A percentile compares a stretch with the other conserved stretches of the same genome.
These are phyloP conservation scores for Polyploca ridens DNA, from an alignment of 2,888 invertebrate genomes.

Conservation along the genomic window DNA sequence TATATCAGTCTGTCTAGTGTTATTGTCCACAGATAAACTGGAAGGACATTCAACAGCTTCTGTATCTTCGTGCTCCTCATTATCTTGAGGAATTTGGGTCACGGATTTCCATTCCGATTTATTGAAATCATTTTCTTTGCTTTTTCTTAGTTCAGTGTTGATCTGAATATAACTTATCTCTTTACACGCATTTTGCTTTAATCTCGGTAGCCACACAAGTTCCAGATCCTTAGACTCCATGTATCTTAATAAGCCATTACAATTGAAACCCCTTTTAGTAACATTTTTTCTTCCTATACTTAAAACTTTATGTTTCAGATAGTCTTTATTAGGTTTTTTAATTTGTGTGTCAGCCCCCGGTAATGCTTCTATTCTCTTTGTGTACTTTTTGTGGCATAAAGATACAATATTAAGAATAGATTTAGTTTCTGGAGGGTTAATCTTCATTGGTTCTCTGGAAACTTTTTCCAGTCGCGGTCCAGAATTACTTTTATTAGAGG, in stretches of 20 bases:
- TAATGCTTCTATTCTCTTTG: conserved; percentile 39
- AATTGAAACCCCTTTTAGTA: conserved; percentile 55
- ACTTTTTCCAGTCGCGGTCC: conserved; percentile 21
- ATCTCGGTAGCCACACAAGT: conserved; percentile 56
- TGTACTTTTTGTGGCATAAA: conserved; percentile 54
- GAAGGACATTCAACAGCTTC: conserved; percentile 41
- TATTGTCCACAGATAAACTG: background rate
- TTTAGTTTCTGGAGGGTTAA: conserved; percentile 38
- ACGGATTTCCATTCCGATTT: background rate
- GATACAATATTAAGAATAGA: conserved; percentile 56
- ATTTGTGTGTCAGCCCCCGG: conserved; percentile 24
- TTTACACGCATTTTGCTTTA: conserved; percentile 27
- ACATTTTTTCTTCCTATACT: conserved; percentile 72
- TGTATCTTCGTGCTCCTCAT: conserved; percentile 32
- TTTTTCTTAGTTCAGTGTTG: conserved; percentile 50
- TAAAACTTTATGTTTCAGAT: conserved; percentile 67
- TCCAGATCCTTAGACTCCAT: conserved; percentile 67
- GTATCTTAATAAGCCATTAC: conserved; percentile 65
- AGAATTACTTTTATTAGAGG: conserved; percentile 32
- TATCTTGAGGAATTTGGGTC: conserved; percentile 12
- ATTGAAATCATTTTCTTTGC: conserved; percentile 19
- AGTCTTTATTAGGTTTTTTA: conserved; percentile 34
- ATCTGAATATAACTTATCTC: conserved; percentile 55
- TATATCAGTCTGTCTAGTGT: background rate
- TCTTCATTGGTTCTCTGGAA: conserved; percentile 23